Conservation (phyloP, 30 jellyfish, hydroid and myxozoan genomes). For the Rhopilema esculentum region DNA sequence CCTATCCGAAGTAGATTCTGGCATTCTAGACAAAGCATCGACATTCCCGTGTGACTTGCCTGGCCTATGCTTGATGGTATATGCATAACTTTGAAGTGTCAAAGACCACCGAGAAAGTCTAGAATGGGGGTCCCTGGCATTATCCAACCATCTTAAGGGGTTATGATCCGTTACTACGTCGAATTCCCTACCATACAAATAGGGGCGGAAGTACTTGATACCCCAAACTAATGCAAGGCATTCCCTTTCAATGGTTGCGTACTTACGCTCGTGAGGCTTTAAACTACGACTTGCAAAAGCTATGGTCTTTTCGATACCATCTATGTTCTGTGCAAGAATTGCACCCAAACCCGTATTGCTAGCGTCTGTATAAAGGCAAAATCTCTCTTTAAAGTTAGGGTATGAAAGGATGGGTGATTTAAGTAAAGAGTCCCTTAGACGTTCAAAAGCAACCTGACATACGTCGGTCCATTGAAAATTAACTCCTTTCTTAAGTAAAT, state of each 20-base stretch:
- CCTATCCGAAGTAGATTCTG: not conserved
- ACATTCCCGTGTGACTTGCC: constrained; percentile 49
- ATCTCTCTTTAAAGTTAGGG: constrained; percentile 40
- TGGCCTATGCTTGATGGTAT: constrained; percentile 54
- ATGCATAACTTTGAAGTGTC: constrained; percentile 39
- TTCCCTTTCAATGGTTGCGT: constrained; percentile 51
- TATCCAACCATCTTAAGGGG: constrained; percentile 61
- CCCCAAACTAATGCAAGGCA: constrained; percentile 54
- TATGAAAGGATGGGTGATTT: constrained; percentile 63
- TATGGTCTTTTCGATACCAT: constrained; percentile 53
- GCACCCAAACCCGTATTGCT: constrained; percentile 62
- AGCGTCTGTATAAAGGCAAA: constrained; percentile 67
- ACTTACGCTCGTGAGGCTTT: no score
- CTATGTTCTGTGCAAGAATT: constrained; percentile 53
- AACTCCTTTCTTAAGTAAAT: constrained; percentile 37
- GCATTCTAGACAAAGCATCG: constrained; percentile 53
- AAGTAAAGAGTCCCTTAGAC: constrained; percentile 29
- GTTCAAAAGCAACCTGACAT: constrained; percentile 65
- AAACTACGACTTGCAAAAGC: constrained; percentile 62
- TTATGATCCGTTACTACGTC: constrained; percentile 50
- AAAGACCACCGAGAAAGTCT: constrained; percentile 64
- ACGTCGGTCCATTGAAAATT: constrained; percentile 50
- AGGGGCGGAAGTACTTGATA: constrained; percentile 64
- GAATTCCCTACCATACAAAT: constrained; percentile 55
- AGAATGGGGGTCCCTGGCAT: constrained; percentile 65